A percentile compares a stretch with the other conserved stretches of the same genome.
These are phyloP conservation scores for Nezara viridula DNA, from an alignment of 2,888 invertebrate species.

Conservation along the genomic window DNA sequence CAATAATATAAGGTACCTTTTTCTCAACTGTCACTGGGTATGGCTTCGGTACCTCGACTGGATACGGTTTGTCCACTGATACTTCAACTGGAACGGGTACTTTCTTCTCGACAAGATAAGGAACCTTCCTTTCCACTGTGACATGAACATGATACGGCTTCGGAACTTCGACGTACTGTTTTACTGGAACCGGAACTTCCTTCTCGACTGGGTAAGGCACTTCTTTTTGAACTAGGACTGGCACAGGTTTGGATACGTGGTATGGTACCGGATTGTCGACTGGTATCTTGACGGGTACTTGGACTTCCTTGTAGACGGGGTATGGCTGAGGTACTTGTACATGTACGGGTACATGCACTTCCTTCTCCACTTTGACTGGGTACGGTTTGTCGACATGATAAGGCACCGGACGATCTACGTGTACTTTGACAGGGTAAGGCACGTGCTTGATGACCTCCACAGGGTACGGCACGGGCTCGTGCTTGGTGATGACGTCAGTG, in stretches of 20 bases:
- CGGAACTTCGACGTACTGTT: slow-evolving; percentile 63
- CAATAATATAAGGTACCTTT: slow-evolving; percentile 36
- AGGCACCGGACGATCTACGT: slow-evolving; percentile 66
- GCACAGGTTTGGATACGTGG: slow-evolving; percentile 65
- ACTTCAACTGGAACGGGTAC: slow-evolving; percentile 62
- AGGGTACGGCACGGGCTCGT: slow-evolving; percentile 66
- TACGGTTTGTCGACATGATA: slow-evolving; percentile 66
- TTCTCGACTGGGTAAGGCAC: slow-evolving; percentile 64
- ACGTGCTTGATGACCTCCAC: slow-evolving; percentile 67
- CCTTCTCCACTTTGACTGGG: slow-evolving; percentile 66
- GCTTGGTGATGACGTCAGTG: slow-evolving; percentile 65
- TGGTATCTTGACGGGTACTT: slow-evolving; percentile 65
- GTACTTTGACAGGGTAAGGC: slow-evolving; percentile 66
- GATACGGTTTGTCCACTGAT: slow-evolving; percentile 65
- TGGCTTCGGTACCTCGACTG: slow-evolving; percentile 63
- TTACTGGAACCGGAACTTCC: slow-evolving; percentile 64
- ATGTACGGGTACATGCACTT: slow-evolving; percentile 66
- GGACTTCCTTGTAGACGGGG: slow-evolving; percentile 66
- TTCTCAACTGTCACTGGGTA: slow-evolving; percentile 62
- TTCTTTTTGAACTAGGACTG: slow-evolving; percentile 64
- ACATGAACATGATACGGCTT: slow-evolving; percentile 64
- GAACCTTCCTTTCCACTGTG: slow-evolving; percentile 63
- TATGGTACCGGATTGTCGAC: slow-evolving; percentile 66
- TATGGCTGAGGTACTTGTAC: slow-evolving; percentile 66
- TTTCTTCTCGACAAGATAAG: slow-evolving; percentile 58